phyloP scores from a whole-genome alignment of 1,140 invertebrate genomes.

The Frieseomelitta varia region DNA sequence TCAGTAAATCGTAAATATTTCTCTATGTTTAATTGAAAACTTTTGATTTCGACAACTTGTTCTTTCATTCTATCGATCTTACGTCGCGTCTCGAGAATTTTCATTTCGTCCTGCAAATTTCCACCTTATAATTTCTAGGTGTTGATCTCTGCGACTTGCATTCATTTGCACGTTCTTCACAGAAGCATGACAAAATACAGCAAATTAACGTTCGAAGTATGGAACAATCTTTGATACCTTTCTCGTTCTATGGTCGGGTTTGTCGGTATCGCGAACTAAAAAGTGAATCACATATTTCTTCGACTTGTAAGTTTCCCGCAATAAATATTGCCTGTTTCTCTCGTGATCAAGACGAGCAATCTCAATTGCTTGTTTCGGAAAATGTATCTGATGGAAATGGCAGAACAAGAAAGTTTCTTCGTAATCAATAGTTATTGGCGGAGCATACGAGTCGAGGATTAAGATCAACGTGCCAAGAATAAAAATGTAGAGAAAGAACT shows the following conservation, averaged over 20 bases:
- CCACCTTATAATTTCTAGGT: background rate
- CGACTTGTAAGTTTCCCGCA: background rate
- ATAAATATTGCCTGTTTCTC: background rate
- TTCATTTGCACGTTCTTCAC: conserved; percentile 9
- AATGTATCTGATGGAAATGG: conserved; percentile 54
- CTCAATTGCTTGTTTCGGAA: conserved; percentile 45
- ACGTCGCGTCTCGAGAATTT: background rate
- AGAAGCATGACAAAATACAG: background rate
- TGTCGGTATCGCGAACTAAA: conserved; percentile 7
- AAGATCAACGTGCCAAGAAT: conserved; percentile 55
- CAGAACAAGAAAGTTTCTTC: conserved; percentile 17
- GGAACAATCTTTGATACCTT: background rate
- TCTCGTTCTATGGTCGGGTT: background rate
- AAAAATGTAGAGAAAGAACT: conserved; percentile 58
- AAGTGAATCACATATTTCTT: conserved; percentile 51
- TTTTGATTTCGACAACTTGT: background rate
- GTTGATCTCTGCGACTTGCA: conserved; percentile 17
- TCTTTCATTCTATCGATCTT: background rate
- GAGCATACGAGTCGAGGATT: conserved; percentile 48
- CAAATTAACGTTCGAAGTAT: background rate
- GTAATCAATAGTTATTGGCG: background rate
- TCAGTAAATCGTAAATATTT: background rate
- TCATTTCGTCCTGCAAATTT: background rate
- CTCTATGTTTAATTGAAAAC: background rate
- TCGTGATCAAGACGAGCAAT: background rate